These are phyloP conservation scores for Clanis bilineata DNA, from an alignment of 2,888 invertebrate species.

Conservation along the genomic window DNA sequence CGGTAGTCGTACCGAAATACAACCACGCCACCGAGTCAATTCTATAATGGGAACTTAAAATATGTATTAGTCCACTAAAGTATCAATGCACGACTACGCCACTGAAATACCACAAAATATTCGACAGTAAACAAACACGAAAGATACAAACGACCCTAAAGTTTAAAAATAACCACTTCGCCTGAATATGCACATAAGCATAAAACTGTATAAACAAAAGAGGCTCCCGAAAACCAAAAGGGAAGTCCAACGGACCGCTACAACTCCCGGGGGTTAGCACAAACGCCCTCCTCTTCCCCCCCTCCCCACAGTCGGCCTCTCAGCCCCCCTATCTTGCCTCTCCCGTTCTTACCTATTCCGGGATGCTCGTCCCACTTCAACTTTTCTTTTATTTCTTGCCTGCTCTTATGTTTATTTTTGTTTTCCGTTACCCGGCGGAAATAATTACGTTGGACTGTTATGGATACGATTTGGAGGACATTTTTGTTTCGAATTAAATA, in stretches of 20 bases:
- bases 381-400: conserved; percentile 77
- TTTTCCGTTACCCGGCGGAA: conserved; percentile 77
- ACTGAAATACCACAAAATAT: background rate
- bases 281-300: conserved; percentile 39
- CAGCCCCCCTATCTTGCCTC: conserved; percentile 44
- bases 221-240: conserved; percentile 48
- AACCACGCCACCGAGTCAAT: too few relatives aligned
- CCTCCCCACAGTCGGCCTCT: conserved; percentile 23
- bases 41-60: too few relatives aligned
- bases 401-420: conserved; percentile 79
- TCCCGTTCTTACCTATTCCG: conserved; percentile 52
- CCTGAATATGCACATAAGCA: conserved; percentile 47
- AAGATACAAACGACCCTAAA: conserved; percentile 26
- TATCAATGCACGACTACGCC: background rate
- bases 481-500: conserved; percentile 23
- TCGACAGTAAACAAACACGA: conserved; percentile 7
- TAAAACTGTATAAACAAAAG: conserved; percentile 73
- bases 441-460: conserved; percentile 63
- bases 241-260: conserved; percentile 47
- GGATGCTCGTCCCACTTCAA: conserved; percentile 77
- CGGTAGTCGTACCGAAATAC: too few relatives aligned
- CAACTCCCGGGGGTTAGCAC: conserved; percentile 46
- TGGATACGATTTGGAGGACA: conserved; percentile 42
- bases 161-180: conserved; percentile 37
- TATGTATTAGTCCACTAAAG: too few relatives aligned